Percentiles rank a stretch among this genome's conserved stretches.
Evolutionary conservation across 64 coral and sea anemone species (phyloP).

Genomic region (Porites lutea): DNA sequence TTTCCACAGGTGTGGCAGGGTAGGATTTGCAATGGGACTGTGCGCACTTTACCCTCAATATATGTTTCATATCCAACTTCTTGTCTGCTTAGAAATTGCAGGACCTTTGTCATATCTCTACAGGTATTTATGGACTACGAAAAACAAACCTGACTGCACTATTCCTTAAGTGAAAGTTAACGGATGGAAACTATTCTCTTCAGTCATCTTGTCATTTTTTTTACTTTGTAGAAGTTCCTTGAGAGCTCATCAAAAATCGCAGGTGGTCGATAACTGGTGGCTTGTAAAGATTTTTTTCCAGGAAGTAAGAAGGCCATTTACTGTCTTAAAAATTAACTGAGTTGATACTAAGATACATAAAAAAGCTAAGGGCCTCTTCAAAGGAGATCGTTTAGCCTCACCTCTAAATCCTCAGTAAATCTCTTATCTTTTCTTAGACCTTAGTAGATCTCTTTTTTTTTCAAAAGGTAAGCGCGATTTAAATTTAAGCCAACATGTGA

Average conservation of each 20-base stretch:
- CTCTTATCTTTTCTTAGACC: too few species aligned
- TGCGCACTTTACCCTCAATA: conserved; percentile 32
- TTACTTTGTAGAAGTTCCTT: not conserved
- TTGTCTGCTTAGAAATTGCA: conserved; percentile 31
- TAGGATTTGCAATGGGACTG: conserved; percentile 16
- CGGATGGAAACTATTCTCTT: too few species aligned
- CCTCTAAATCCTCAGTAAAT: too few species aligned
- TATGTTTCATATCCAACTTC: conserved; percentile 22
- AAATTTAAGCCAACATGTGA: too few species aligned
- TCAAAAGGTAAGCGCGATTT: too few species aligned
- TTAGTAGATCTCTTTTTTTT: too few species aligned
- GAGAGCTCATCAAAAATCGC: not conserved
- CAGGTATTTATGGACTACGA: not conserved
- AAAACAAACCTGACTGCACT: not conserved
- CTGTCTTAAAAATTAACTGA: too few species aligned
- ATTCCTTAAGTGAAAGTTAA: too few species aligned
- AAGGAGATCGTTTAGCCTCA: too few species aligned
- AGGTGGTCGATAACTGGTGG: not conserved
- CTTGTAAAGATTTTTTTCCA: conserved; percentile 21
- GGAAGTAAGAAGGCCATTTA: not conserved
- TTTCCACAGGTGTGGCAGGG: conserved; percentile 13
- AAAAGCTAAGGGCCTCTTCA: too few species aligned
- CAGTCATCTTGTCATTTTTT: not conserved
- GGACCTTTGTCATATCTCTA: conserved; percentile 24
- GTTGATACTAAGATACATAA: too few species aligned